A percentile compares a stretch with the other conserved stretches of the same genome.
Evolutionary conservation across 2,797 vertebrate genomes (phyloP).

Genomic region (Phrynocephalus forsythii): DNA sequence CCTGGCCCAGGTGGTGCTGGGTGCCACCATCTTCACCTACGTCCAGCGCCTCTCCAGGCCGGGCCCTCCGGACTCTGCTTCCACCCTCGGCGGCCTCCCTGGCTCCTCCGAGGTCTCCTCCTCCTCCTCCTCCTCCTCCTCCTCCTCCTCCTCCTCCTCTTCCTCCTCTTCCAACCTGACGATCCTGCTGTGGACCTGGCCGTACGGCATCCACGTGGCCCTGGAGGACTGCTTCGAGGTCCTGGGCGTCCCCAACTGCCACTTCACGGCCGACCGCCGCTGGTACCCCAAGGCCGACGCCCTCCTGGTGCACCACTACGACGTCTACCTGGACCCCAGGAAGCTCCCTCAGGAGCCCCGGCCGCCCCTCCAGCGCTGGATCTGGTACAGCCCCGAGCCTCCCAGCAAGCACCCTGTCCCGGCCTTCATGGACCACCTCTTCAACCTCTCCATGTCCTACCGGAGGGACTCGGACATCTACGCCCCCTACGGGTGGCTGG

Average conservation of each 20-base stretch:
- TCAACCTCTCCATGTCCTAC: conserved; percentile 75
- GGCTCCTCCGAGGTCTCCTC: too few species aligned
- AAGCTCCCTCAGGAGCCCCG: conserved; percentile 37
- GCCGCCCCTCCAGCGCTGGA: conserved; percentile 58
- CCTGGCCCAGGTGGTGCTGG: conserved; percentile 32
- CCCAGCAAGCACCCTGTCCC: conserved; percentile 38
- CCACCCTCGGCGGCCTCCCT: too few species aligned
- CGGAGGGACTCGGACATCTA: conserved; percentile 69
- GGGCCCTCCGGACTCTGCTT: rapidly evolving
- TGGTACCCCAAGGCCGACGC: conserved; percentile 35
- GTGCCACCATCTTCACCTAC: conserved; percentile 37
- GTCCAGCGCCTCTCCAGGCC: rapidly evolving
- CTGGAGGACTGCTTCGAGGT: conserved; percentile 42
- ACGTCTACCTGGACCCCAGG: rapidly evolving
- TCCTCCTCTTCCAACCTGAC: rapidly evolving
- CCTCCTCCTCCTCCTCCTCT: too few species aligned
- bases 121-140: too few species aligned
- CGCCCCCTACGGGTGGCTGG: conserved; percentile 66
- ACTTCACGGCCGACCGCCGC: conserved; percentile 29
- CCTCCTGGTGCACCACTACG: conserved; percentile 63
- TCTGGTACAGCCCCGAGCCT: conserved; percentile 72
- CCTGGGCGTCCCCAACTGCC: conserved; percentile 33
- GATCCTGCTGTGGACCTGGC: conserved; percentile 72
- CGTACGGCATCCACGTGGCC: background rate
- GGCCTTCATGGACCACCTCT: conserved; percentile 49